Conservation (phyloP, 2,888 invertebrate species). For the Amphiduros pacificus region DNA sequence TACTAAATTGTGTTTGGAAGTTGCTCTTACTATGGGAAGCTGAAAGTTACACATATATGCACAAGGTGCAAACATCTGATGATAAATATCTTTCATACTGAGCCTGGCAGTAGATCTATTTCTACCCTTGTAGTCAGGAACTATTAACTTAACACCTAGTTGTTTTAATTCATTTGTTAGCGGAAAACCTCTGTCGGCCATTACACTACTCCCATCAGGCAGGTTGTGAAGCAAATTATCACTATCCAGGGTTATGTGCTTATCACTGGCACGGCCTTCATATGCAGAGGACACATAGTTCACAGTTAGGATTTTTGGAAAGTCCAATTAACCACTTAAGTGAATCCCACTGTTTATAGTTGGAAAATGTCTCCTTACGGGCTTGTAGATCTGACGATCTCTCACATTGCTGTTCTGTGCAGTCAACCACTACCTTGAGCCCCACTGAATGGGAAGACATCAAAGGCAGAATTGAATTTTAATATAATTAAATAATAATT, state of each 20-base stretch:
- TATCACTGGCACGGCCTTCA: constrained; percentile 24
- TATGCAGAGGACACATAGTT: constrained; percentile 23
- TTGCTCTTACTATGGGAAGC: no score
- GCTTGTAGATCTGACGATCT: constrained; percentile 16
- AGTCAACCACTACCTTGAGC: constrained; percentile 13
- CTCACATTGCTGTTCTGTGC: constrained; percentile 19
- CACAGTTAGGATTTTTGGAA: constrained; percentile 19
- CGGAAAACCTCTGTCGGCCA: constrained; percentile 24
- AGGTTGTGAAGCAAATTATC: constrained; percentile 8
- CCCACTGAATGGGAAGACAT: no score
- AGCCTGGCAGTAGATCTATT: constrained; percentile 20
- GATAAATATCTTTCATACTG: constrained; percentile 18
- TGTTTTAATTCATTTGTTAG: constrained; percentile 11
- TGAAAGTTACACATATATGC: constrained; percentile 22
- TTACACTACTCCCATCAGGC: constrained; percentile 16
- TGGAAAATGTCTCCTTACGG: constrained; percentile 15
- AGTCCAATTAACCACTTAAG: constrained; percentile 24
- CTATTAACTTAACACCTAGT: constrained; percentile 21
- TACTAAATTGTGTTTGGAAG: no score
- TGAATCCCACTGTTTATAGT: constrained; percentile 18
- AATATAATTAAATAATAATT: no score
- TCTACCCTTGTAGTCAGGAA: constrained; percentile 21
- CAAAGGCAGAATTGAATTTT: no score
- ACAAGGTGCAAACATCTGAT: constrained; percentile 23
- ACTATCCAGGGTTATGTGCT: constrained; percentile 16